Evolutionary conservation across 2,113 vertebrate genomes (phyloP), one percentile per base, ranked within the genome.

Genomic region (Calonectris borealis): DNA sequence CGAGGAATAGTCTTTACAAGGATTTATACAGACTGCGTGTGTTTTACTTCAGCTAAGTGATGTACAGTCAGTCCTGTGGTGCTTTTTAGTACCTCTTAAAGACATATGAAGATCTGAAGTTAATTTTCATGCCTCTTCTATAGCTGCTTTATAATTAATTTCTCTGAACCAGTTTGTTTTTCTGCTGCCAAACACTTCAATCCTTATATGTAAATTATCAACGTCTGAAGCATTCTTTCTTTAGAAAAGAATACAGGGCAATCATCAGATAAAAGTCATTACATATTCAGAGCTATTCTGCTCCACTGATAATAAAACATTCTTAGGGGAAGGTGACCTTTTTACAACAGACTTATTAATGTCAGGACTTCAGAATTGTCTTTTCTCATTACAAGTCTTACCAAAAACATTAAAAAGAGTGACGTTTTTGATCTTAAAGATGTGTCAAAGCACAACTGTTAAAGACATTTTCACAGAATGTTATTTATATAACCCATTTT

Each of bases 291-390:
- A 95, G 97, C 96, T 96, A 92, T 96, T 97, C 97, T 95, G 96
- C 96, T 96, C 87, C 94, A 46, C 95, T 96, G 97, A 97, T 98
- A 98, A 98, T 98, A 98, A 98, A 97, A 94, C 90, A 79, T 97
- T 97, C 94, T 94, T 97, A 96, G 96, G 94, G 96, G 96, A 98
- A 98, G 97, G 96, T 98, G 98, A 98, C 98, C 98, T 98, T 98
- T 98, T 94, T 87, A 95, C 95, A 97, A 96, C 91, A 97, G 96
- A 97, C 95, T 98, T 97, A 97, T 98, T 98, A 98, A 97, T 96
- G 97, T 97, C 97, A 98, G 96, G 89, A 79, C 94, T 96, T 94
- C 91, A 94, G 94, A 93, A 93, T 83, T 96, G 93, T 97, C 95
- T 96, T 94, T 94, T 83, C 82, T 95, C 82, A 84, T 97, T 97